A percentile compares a stretch with the other conserved stretches of the same genome.
phyloP scores from a whole-genome alignment of 2,888 invertebrate species.

The Lypha dubia region DNA sequence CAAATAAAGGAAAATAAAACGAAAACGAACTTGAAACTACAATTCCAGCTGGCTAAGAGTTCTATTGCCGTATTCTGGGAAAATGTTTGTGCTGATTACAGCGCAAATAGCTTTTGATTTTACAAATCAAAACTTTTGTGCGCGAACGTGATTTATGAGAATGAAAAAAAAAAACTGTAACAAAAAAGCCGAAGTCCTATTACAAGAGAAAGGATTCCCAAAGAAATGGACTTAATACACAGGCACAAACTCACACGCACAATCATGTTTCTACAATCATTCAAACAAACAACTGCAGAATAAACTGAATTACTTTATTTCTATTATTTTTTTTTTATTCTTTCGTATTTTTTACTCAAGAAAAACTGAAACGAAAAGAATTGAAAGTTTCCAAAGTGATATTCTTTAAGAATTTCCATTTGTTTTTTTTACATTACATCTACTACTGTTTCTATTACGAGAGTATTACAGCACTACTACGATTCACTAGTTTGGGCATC shows the following conservation, averaged over 20 bases:
- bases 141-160: constrained; percentile 81
- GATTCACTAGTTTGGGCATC: constrained; percentile 40
- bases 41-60: constrained; percentile 44
- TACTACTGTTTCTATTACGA: not conserved
- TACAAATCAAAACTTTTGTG: constrained; percentile 82
- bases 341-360: not conserved
- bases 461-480: not conserved
- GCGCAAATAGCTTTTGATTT: constrained; percentile 78
- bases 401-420: constrained; percentile 37
- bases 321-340: not conserved
- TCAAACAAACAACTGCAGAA: constrained; percentile 37
- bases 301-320: constrained; percentile 67
- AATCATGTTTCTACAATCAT: constrained; percentile 30
- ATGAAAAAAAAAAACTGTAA: constrained; percentile 52
- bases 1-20: constrained; percentile 19
- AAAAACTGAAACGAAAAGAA: constrained; percentile 54
- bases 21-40: constrained; percentile 33
- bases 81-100: constrained; percentile 77
- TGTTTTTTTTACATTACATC: not conserved
- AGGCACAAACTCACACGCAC: constrained; percentile 2
- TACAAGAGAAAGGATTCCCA: constrained; percentile 53
- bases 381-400: constrained; percentile 67
- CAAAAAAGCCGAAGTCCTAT: constrained; percentile 44
- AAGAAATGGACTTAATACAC: constrained; percentile 61
- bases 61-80: constrained; percentile 65